Percentiles rank a stretch among this genome's conserved stretches.
phyloP scores from a whole-genome alignment of 2,113 vertebrate genomes.

The Forbesichthys agassizii region DNA sequence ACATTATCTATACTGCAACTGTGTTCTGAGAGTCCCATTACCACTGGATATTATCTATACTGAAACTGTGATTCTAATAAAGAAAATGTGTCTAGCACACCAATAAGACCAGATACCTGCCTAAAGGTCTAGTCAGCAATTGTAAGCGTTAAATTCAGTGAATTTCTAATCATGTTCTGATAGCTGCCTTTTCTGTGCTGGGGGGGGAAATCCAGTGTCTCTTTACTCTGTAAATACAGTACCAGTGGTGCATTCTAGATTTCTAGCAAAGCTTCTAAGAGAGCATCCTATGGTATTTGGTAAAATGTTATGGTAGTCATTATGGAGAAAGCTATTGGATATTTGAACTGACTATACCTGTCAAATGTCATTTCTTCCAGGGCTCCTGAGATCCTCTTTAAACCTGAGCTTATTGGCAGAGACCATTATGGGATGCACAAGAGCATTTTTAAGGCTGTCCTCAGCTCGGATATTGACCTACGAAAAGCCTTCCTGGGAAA shows the following conservation, averaged over 20 bases:
- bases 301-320: background rate
- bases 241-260: too few species aligned
- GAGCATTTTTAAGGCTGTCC: slow-evolving; percentile 73
- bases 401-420: slow-evolving; percentile 74
- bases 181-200: too few species aligned
- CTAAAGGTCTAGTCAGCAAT: too few species aligned
- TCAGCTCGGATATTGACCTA: slow-evolving; percentile 75
- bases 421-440: slow-evolving; percentile 79
- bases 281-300: too few species aligned
- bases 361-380: slow-evolving; percentile 39
- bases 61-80: background rate
- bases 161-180: too few species aligned
- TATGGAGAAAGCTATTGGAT: background rate
- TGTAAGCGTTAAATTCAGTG: too few species aligned
- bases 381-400: slow-evolving; percentile 78
- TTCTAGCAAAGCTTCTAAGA: too few species aligned
- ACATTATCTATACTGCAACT: background rate
- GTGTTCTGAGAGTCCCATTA: background rate
- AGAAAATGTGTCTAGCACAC: background rate
- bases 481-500: slow-evolving; percentile 70
- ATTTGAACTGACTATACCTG: too few species aligned
- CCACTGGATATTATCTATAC: background rate
- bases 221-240: too few species aligned
- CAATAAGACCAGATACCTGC: too few species aligned
- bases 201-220: too few species aligned